Conservation (phyloP, 2,113 vertebrate species). For the Nibea albiflora region DNA sequence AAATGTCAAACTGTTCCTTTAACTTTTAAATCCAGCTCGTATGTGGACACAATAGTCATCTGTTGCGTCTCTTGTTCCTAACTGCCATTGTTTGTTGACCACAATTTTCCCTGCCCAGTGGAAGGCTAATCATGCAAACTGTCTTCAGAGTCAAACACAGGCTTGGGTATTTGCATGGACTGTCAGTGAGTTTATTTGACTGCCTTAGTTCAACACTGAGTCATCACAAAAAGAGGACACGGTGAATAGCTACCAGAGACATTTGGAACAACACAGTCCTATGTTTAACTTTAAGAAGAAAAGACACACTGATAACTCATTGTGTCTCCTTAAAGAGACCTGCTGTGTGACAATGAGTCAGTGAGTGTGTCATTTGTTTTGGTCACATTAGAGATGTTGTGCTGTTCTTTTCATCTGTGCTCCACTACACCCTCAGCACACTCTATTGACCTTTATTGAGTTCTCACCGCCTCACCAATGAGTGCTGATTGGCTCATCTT, state of each 20-base stretch:
- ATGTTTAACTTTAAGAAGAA: conserved; percentile 31
- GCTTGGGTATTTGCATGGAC: conserved; percentile 67
- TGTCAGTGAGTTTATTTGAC: conserved; percentile 57
- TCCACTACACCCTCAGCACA: not conserved
- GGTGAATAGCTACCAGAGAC: not conserved
- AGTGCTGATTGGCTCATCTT: conserved; percentile 46
- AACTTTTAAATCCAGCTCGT: not conserved
- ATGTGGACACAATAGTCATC: not conserved
- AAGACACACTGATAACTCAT: conserved; percentile 3
- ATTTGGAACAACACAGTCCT: not conserved
- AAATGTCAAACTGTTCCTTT: not conserved
- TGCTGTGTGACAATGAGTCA: conserved; percentile 14
- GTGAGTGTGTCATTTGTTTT: conserved; percentile 22
- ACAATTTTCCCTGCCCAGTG: not conserved
- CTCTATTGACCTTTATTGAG: not conserved
- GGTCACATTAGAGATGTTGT: not conserved
- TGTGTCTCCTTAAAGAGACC: not conserved
- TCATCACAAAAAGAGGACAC: conserved; percentile 52
- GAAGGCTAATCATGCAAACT: conserved; percentile 59
- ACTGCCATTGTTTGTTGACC: conserved; percentile 9
- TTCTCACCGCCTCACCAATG: not conserved
- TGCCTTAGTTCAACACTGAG: conserved; percentile 46
- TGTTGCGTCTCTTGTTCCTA: conserved; percentile 19
- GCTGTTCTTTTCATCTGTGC: not conserved
- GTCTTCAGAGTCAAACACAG: conserved; percentile 53